These are phyloP conservation scores for Allygus modestus DNA, from an alignment of 2,888 invertebrate genomes.

Conservation along the genomic window DNA sequence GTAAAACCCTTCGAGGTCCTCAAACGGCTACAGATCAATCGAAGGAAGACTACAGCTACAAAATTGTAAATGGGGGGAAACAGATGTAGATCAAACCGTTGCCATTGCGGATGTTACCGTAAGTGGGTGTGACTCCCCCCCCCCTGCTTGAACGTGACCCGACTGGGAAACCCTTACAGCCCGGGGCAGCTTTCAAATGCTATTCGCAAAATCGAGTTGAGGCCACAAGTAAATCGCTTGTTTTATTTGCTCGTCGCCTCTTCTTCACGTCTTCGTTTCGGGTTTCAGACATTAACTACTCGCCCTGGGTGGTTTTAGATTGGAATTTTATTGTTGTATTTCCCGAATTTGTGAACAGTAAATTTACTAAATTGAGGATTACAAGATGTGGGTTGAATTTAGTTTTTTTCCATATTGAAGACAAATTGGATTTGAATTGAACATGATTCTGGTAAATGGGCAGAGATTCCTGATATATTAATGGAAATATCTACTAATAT, in stretches of 20 bases:
- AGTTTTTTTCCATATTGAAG: too few species aligned
- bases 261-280: slow-evolving; percentile 2
- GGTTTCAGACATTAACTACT: slow-evolving; percentile 13
- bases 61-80: not conserved
- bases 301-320: not conserved
- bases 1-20: too few species aligned
- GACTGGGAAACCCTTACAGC: slow-evolving; percentile 9
- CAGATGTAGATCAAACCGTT: slow-evolving; percentile 34
- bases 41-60: not conserved
- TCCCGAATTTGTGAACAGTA: not conserved
- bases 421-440: too few species aligned
- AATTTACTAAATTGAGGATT: too few species aligned
- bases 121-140: slow-evolving; percentile 49
- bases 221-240: slow-evolving; percentile 56
- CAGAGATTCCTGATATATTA: too few species aligned
- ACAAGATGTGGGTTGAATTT: too few species aligned
- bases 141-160: slow-evolving; percentile 22
- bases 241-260: slow-evolving; percentile 43
- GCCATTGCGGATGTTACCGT: slow-evolving; percentile 50
- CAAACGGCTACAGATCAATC: not conserved
- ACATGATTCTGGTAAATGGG: too few species aligned
- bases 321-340: slow-evolving; percentile 16
- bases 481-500: too few species aligned
- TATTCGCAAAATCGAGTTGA: slow-evolving; percentile 58
- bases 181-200: slow-evolving; percentile 56